phyloP scores from a whole-genome alignment of 2,797 vertebrate genomes.

The Momotus momota region DNA sequence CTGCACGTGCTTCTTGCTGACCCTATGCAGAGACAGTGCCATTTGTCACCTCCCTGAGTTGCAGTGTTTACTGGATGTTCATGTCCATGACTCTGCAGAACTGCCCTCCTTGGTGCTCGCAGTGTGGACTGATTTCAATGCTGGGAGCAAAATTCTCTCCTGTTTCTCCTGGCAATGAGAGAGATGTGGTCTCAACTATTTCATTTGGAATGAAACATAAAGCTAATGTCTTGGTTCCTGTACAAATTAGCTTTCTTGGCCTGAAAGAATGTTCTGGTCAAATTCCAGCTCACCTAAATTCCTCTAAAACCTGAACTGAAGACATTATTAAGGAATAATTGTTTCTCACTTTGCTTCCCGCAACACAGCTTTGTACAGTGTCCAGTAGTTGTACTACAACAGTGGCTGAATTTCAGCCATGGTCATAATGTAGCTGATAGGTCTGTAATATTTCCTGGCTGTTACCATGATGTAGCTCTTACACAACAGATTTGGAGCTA shows the following conservation, averaged over 20 bases:
- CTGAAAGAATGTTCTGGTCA: not conserved
- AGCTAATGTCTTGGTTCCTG: not conserved
- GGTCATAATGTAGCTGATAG: not conserved
- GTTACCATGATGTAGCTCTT: constrained; percentile 11
- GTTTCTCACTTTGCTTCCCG: not conserved
- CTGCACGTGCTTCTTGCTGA: not conserved
- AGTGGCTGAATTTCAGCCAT: not conserved
- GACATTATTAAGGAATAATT: not conserved
- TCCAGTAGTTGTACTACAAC: not conserved
- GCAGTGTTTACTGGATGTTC: accelerated
- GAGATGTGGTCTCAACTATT: not conserved
- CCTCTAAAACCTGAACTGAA: not conserved
- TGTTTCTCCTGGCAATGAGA: not conserved
- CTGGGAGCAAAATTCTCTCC: not conserved
- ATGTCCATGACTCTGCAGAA: accelerated
- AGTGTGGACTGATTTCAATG: not conserved
- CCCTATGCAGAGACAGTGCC: accelerated
- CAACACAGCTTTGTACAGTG: not conserved
- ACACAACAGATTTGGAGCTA: constrained; percentile 49
- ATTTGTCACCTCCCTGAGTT: not conserved
- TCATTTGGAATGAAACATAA: not conserved
- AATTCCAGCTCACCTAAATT: not conserved
- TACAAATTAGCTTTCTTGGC: not conserved
- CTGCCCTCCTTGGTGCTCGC: accelerated
- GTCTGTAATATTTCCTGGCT: constrained; percentile 14